Evolutionary conservation across 2,797 vertebrate species (phyloP), one percentile per base, ranked within the genome.

Genomic region (Ptychobarbus kaznakovi): DNA sequence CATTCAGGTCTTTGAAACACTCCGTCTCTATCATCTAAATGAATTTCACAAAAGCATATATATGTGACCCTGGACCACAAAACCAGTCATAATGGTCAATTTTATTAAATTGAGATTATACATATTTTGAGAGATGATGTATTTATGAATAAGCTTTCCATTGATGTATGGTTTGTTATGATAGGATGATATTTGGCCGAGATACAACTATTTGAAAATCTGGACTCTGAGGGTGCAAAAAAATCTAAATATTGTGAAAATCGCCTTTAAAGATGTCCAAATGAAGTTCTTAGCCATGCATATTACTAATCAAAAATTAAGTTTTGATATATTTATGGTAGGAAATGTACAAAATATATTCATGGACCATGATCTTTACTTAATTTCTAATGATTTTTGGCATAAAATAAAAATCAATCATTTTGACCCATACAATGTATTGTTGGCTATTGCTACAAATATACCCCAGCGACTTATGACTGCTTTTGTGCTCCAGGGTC

Each of bases 1-100:
- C 11, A 2, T 97, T 97, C 69, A 97, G 93, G 84, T 96, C 96
- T 80, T 89, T 92, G 86, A 96, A 97, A 82, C 97, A 97, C 66
- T 95, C 96, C 0, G 92, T 96, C 81, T 97, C 96, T 2, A 97
- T 96, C 87, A 97, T 92, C 97, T 97, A 18, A 18, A 20, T 42
- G 6, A 70, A 4, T 12, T 12, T 46, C 15, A 68, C 58, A 82
- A 53, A 4, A 12, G 25, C n/a, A 25, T 69, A 53, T 69, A 53
- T 32, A 38, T 58, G 2, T 25, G n/a, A 61, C 10, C 22, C 10
- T 53, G 51, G 51, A 53, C 51, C 51, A 7, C 18, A 12, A 25
- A 25, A n/a, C 22, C 56, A 61, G 10, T 61, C n/a, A 11, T 25
- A 25, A n/a, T 10, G 22, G 56, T 25, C 10, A 25, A 7, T 51